These are phyloP conservation scores for Lepus americanus DNA, from an alignment of 2,113 vertebrate species.

Conservation along the genomic window DNA sequence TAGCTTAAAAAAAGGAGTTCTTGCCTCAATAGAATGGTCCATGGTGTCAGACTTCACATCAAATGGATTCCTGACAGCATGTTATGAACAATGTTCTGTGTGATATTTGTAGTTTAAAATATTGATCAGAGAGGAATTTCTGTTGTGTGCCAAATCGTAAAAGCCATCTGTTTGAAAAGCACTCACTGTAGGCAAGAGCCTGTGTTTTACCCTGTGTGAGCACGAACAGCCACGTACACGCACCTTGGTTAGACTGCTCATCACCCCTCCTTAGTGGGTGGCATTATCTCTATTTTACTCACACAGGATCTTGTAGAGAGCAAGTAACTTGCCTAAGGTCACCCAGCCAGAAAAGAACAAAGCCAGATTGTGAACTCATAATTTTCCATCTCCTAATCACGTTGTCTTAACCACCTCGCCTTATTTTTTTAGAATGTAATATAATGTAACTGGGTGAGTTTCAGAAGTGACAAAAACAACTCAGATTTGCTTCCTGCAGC, in stretches of 20 bases:
- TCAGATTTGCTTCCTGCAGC: not conserved
- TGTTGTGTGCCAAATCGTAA: not conserved
- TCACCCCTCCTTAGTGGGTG: not conserved
- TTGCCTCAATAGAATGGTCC: not conserved
- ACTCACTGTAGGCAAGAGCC: not conserved
- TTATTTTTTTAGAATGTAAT: not conserved
- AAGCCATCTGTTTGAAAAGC: not conserved
- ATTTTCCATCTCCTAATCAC: not conserved
- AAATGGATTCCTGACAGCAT: conserved; percentile 44
- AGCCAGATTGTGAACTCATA: not conserved
- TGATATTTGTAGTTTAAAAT: conserved; percentile 33
- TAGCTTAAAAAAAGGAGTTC: conserved; percentile 32
- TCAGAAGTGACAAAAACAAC: not conserved
- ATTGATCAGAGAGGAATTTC: not conserved
- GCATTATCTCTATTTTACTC: not conserved
- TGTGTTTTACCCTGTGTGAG: not conserved
- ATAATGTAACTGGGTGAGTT: not conserved
- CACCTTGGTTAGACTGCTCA: not conserved
- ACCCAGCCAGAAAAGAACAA: not conserved
- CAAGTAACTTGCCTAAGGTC: not conserved
- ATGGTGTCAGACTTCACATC: not conserved
- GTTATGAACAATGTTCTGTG: conserved; percentile 15
- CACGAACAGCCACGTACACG: too few relatives aligned
- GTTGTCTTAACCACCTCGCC: not conserved
- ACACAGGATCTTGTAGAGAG: not conserved